Percentiles rank a stretch among this genome's conserved stretches.
These are phyloP conservation scores for Tupaia tana DNA, from an alignment of 2,113 vertebrate genomes.

Conservation along the genomic window DNA sequence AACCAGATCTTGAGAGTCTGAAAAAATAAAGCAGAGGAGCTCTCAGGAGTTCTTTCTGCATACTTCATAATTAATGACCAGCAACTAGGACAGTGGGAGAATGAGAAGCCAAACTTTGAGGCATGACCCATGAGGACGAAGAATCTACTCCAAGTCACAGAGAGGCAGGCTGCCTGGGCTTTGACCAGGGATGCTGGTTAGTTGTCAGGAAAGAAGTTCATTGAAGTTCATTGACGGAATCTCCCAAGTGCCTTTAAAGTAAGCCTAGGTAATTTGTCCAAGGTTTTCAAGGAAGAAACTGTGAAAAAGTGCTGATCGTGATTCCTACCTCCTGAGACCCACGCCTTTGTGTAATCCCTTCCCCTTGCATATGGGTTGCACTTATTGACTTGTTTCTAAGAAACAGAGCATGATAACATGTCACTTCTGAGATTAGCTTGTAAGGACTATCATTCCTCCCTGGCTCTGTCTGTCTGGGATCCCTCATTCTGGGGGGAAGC, in stretches of 20 bases:
- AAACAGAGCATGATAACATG: background rate
- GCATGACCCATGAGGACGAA: background rate
- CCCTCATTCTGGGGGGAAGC: background rate
- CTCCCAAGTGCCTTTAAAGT: background rate
- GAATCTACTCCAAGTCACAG: background rate
- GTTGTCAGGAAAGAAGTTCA: background rate
- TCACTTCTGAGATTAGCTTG: background rate
- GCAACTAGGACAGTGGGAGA: background rate
- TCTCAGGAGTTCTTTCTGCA: background rate
- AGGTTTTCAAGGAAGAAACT: constrained; percentile 6
- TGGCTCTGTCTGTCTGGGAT: background rate
- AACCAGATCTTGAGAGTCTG: background rate
- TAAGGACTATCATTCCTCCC: background rate
- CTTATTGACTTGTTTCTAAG: background rate
- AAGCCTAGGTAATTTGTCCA: background rate
- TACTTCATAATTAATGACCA: background rate
- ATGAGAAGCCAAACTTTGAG: background rate
- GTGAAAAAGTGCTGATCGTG: background rate
- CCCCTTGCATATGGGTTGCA: too few relatives aligned
- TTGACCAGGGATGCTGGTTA: background rate
- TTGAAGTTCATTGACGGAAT: background rate
- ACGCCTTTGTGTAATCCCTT: background rate
- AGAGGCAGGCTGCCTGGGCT: background rate
- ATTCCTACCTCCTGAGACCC: background rate
- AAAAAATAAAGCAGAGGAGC: background rate